Conservation (phyloP, 2,888 invertebrate species). For the Adela reaumurella region DNA sequence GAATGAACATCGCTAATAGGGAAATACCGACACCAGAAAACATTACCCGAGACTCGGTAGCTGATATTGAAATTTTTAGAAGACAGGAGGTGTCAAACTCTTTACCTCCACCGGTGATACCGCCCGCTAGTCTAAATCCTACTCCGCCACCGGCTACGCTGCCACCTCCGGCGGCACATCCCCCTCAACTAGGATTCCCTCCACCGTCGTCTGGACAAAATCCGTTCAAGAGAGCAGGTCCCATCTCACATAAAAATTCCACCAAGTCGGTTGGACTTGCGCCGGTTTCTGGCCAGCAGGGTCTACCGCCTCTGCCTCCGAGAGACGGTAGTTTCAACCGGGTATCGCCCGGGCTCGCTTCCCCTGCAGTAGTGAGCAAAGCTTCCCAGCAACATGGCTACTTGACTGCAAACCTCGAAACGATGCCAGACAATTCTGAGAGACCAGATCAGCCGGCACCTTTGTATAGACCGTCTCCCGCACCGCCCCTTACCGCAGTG, state of each 20-base stretch:
- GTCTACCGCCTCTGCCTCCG: constrained; percentile 14
- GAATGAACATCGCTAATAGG: constrained; percentile 32
- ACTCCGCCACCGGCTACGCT: constrained; percentile 8
- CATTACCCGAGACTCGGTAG: background rate
- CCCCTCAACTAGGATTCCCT: constrained; percentile 16
- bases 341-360: constrained; percentile 29
- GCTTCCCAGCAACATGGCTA: constrained; percentile 32
- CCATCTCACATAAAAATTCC: constrained; percentile 44
- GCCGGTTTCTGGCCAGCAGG: constrained; percentile 12
- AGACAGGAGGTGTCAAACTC: background rate
- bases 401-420: constrained; percentile 59
- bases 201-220: constrained; percentile 26
- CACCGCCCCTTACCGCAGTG: constrained; percentile 24
- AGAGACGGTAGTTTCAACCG: constrained; percentile 25
- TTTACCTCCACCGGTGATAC: background rate
- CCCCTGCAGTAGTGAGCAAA: constrained; percentile 33
- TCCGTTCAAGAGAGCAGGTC: constrained; percentile 43
- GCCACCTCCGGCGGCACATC: constrained; percentile 13
- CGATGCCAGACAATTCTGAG: constrained; percentile 66
- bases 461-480: constrained; percentile 19
- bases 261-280: constrained; percentile 19
- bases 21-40: constrained; percentile 21
- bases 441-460: constrained; percentile 51
- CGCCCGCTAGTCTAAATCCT: constrained; percentile 1
- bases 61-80: background rate